phyloP scores from a whole-genome alignment of 2,888 invertebrate genomes.

The Thelaira solivaga region DNA sequence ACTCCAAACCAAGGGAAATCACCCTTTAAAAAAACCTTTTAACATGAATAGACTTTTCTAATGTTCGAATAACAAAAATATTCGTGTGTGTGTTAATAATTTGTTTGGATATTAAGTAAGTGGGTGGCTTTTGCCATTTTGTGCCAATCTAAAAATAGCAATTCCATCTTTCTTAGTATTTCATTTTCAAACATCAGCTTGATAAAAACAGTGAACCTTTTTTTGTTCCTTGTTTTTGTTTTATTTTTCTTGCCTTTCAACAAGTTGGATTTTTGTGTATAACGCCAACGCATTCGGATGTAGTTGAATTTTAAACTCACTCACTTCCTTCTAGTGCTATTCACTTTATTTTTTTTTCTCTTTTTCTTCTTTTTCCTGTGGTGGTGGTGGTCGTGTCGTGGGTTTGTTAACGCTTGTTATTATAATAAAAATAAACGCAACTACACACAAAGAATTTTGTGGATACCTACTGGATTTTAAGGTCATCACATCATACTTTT shows the following conservation, averaged over 20 bases:
- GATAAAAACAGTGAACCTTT: not conserved
- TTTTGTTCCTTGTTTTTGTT: not conserved
- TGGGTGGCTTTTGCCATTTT: not conserved
- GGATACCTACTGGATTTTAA: not conserved
- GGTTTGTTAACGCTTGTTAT: no score
- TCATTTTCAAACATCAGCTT: not conserved
- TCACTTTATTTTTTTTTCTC: not conserved
- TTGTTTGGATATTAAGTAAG: not conserved
- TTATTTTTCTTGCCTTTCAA: not conserved
- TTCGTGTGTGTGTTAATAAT: no score
- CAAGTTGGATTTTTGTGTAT: constrained; percentile 16
- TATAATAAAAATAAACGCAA: no score
- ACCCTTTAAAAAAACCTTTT: no score
- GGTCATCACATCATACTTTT: not conserved
- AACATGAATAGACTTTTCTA: no score
- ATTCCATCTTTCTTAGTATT: not conserved
- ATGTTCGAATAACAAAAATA: no score
- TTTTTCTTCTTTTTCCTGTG: not conserved
- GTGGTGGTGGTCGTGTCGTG: no score
- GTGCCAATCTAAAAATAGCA: constrained; percentile 28
- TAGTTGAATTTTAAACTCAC: constrained; percentile 31
- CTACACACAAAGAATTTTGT: no score
- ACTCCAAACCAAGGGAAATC: no score
- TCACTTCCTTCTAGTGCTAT: constrained; percentile 23
- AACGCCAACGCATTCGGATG: constrained; percentile 52